Percentiles rank a stretch among this genome's conserved stretches.
Evolutionary conservation across 2,888 invertebrate species (phyloP).

Genomic region (Pterostichus madidus): DNA sequence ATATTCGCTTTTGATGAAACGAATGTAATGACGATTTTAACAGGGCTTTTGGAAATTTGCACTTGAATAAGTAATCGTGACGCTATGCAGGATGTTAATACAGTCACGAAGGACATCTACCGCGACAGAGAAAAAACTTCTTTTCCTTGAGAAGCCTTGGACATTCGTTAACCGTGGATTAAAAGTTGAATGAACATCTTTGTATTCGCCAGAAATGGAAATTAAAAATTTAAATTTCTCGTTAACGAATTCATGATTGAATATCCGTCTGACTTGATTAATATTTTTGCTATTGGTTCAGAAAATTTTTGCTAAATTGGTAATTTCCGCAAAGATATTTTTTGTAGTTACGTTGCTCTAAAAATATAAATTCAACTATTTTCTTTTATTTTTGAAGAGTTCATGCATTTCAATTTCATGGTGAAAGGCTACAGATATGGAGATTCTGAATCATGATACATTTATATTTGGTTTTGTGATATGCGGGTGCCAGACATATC

Average conservation of each 20-base stretch:
- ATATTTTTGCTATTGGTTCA: slow-evolving; percentile 41
- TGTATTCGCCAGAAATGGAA: slow-evolving; percentile 36
- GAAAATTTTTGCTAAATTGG: slow-evolving; percentile 37
- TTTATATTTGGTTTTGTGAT: slow-evolving; percentile 12
- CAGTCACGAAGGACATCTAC: slow-evolving; percentile 22
- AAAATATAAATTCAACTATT: neutral
- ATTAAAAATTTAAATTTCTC: slow-evolving; percentile 58
- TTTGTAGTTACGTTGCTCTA: neutral
- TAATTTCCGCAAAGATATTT: slow-evolving; percentile 23
- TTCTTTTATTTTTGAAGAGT: neutral
- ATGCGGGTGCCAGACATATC: slow-evolving; percentile 31
- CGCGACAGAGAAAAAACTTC: slow-evolving; percentile 5
- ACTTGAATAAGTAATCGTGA: slow-evolving; percentile 62
- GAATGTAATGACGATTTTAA: slow-evolving; percentile 66
- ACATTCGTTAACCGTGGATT: slow-evolving; percentile 24
- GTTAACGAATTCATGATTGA: slow-evolving; percentile 52
- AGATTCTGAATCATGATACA: slow-evolving; percentile 26
- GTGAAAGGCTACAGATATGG: slow-evolving; percentile 16
- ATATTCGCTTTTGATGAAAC: slow-evolving; percentile 64
- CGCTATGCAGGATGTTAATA: slow-evolving; percentile 24
- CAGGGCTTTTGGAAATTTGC: slow-evolving; percentile 61
- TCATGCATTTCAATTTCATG: slow-evolving; percentile 14
- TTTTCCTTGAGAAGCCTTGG: neutral
- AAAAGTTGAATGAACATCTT: slow-evolving; percentile 51
- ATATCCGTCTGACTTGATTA: slow-evolving; percentile 40